Evolutionary conservation across 2,888 invertebrate species (phyloP).

Genomic region (Melanotus villosus): DNA sequence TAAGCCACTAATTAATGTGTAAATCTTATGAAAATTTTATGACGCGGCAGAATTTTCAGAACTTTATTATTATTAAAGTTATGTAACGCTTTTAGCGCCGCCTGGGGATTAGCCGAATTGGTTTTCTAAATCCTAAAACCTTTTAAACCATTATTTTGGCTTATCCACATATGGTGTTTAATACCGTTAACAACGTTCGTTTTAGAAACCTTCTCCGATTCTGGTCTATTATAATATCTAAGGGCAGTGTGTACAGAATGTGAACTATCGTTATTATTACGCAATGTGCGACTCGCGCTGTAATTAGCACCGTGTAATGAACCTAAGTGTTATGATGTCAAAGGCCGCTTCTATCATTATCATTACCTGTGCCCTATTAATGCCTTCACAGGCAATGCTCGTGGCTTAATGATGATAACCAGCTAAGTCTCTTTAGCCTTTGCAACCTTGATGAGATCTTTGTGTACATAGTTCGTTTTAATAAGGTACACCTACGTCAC

Average conservation of each 20-base stretch:
- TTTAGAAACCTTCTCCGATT: too few relatives aligned
- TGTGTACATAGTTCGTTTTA: slow-evolving; percentile 2
- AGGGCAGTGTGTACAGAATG: slow-evolving; percentile 34
- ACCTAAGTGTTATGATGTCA: slow-evolving; percentile 38
- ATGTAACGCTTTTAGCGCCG: not conserved
- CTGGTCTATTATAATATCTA: not conserved
- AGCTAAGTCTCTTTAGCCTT: slow-evolving; percentile 16
- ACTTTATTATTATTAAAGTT: not conserved
- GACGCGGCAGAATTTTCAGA: not conserved
- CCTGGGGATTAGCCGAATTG: too few relatives aligned
- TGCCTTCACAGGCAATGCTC: slow-evolving; percentile 30
- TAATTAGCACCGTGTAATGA: slow-evolving; percentile 44
- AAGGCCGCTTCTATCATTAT: slow-evolving; percentile 42
- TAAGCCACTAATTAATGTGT: slow-evolving; percentile 13
- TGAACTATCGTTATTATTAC: slow-evolving; percentile 26
- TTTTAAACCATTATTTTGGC: not conserved
- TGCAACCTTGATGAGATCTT: slow-evolving; percentile 8
- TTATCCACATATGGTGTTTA: not conserved
- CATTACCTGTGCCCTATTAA: slow-evolving; percentile 42
- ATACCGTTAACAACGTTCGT: not conserved
- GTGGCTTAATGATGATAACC: slow-evolving; percentile 28
- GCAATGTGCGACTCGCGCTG: slow-evolving; percentile 42
- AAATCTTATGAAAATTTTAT: slow-evolving; percentile 17
- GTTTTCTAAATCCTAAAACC: too few relatives aligned
- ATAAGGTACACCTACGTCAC: slow-evolving; percentile 4